Evolutionary conservation across 1,140 invertebrate species (phyloP), one percentile per base, ranked within the genome.

Genomic region (Tachypleus tridentatus): DNA sequence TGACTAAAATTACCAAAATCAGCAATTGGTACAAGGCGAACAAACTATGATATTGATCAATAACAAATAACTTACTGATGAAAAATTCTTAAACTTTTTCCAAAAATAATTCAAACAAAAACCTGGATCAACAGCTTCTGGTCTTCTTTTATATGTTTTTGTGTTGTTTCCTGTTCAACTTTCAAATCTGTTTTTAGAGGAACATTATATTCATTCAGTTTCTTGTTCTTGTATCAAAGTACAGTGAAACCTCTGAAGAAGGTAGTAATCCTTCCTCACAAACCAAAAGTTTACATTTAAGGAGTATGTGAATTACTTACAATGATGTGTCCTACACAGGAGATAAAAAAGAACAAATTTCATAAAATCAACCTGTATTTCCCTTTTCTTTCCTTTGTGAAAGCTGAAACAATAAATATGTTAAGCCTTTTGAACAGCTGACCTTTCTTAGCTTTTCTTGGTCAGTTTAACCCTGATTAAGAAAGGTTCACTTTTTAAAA

Each of bases 71-170:
- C 29, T 29, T 29, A 29, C 29, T 29, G 29, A 29, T 29, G 29
- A 29, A 29, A 29, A 29, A 29, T 29, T 29, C 29, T 29, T 29
- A 29, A 29, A 29, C 29, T 29, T 29, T 29, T 29, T 29, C 29
- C 29, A 29, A 29, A 29, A 29, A 29, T 29, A 29, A 29, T 29
- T 29, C 2, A 1, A 1, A 29, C 2, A 29, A 29, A 57, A 62
- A 72, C 71, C 64, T 73, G 94, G 78, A 95, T 98, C 59, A 98
- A 82, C 71, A 97, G 83, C 78, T 98, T 98, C 61, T 97, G 82
- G 79, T 99, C 96, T 79, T 99, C 96, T 78, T 99, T 97, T 74
- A 99, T 97, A 79, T 97, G 90, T 77, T 97, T 97, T 77, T 98
- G 93, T 52, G 96, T 97, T 58, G 89, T 87, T 77, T 98, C 95